Percentiles rank a stretch among this genome's conserved stretches.
These are phyloP conservation scores for Mormyrus hasselquistii DNA, from an alignment of 2,797 vertebrate species.

Conservation along the genomic window DNA sequence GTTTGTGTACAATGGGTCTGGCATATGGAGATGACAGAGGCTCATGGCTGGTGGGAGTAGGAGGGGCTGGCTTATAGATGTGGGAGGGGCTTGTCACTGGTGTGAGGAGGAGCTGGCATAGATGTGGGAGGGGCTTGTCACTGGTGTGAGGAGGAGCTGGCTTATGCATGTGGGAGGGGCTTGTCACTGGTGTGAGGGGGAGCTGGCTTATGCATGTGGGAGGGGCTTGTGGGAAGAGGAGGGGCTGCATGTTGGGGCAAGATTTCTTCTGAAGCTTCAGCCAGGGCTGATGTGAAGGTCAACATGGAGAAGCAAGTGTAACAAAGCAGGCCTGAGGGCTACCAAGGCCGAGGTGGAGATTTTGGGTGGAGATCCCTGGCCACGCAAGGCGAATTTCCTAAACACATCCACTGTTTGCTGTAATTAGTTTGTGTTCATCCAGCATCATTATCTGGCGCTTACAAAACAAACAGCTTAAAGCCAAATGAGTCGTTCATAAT, in stretches of 20 bases:
- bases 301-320: not conserved
- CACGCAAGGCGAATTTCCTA: not conserved
- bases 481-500: slow-evolving; percentile 48
- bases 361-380: not conserved
- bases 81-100: not conserved
- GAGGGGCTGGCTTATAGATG: not conserved
- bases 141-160: not conserved
- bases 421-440: slow-evolving; percentile 73
- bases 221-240: not conserved
- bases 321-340: not conserved
- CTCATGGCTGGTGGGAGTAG: not conserved
- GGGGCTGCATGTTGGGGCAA: not conserved
- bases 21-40: not conserved
- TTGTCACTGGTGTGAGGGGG: not conserved
- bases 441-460: slow-evolving; percentile 71
- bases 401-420: slow-evolving; percentile 59
- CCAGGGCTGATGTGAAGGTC: not conserved
- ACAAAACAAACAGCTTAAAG: slow-evolving; percentile 61
- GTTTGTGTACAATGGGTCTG: not conserved
- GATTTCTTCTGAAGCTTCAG: not conserved
- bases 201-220: not conserved
- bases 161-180: not conserved
- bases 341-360: not conserved
- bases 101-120: not conserved
- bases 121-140: not conserved